A percentile compares a stretch with the other conserved stretches of the same genome.
phyloP scores from a whole-genome alignment of 1,140 invertebrate genomes.

The Atta texana region DNA sequence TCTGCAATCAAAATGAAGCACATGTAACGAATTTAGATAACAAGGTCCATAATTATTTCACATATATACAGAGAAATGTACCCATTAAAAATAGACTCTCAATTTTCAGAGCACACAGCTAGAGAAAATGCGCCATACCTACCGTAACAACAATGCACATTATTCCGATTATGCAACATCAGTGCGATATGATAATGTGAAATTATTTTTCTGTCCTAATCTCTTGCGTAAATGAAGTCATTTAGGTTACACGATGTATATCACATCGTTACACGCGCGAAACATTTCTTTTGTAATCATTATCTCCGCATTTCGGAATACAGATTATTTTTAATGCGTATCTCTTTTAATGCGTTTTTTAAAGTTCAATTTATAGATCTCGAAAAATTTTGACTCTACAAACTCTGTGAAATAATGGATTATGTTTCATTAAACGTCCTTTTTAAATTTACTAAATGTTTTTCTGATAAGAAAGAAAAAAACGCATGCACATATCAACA shows the following conservation, averaged over 20 bases:
- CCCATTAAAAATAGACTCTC: conserved; percentile 49
- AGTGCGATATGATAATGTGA: conserved; percentile 27
- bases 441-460: not conserved
- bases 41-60: conserved; percentile 33
- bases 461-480: not conserved
- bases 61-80: not conserved
- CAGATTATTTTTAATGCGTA: not conserved
- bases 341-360: not conserved
- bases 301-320: not conserved
- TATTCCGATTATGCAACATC: conserved; percentile 32
- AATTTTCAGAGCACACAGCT: conserved; percentile 4
- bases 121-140: not conserved
- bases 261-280: not conserved
- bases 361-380: not conserved
- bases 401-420: not conserved
- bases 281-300: conserved; percentile 14
- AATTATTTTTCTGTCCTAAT: conserved; percentile 52
- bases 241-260: conserved; percentile 44
- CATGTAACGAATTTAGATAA: conserved; percentile 22
- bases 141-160: not conserved
- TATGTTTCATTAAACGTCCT: not conserved
- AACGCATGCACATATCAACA: not conserved
- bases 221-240: conserved; percentile 28
- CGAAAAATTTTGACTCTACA: not conserved
- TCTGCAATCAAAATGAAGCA: not conserved